These are phyloP conservation scores for Varanus salvator DNA, from an alignment of 2,113 vertebrate genomes.

Conservation along the genomic window DNA sequence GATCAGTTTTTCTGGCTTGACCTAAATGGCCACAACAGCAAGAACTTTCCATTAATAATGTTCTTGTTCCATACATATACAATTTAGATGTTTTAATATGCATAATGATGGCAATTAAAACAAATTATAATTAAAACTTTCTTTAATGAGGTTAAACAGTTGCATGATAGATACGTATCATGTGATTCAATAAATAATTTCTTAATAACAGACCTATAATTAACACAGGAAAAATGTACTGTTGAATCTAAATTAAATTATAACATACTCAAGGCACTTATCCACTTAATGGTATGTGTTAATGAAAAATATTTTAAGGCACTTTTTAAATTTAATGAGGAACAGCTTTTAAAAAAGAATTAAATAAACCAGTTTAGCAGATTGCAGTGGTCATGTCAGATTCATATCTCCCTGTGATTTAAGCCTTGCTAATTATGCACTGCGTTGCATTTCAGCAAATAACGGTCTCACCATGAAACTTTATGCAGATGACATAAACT, in stretches of 20 bases:
- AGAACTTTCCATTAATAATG: constrained; percentile 64
- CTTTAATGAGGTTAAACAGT: constrained; percentile 78
- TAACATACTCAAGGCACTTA: constrained; percentile 76
- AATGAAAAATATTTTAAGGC: constrained; percentile 75
- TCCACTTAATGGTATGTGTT: constrained; percentile 75
- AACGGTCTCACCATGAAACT: not conserved
- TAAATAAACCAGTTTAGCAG: constrained; percentile 58
- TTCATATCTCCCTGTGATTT: constrained; percentile 24
- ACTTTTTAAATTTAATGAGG: constrained; percentile 44
- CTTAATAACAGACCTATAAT: constrained; percentile 83
- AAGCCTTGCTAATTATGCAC: not conserved
- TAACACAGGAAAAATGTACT: constrained; percentile 76
- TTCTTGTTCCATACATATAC: constrained; percentile 68
- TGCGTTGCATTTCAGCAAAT: not conserved
- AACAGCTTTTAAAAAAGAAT: constrained; percentile 57
- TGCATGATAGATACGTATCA: constrained; percentile 78
- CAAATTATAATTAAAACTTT: constrained; percentile 81
- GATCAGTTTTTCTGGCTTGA: not conserved
- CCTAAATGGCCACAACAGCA: not conserved
- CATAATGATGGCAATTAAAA: constrained; percentile 82
- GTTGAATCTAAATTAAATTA: constrained; percentile 82
- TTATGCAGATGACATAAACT: constrained; percentile 35
- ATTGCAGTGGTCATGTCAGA: constrained; percentile 44
- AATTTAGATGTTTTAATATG: constrained; percentile 81
- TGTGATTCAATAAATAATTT: constrained; percentile 83